phyloP scores from a whole-genome alignment of 2,888 invertebrate species.

The Dusona sp. region DNA sequence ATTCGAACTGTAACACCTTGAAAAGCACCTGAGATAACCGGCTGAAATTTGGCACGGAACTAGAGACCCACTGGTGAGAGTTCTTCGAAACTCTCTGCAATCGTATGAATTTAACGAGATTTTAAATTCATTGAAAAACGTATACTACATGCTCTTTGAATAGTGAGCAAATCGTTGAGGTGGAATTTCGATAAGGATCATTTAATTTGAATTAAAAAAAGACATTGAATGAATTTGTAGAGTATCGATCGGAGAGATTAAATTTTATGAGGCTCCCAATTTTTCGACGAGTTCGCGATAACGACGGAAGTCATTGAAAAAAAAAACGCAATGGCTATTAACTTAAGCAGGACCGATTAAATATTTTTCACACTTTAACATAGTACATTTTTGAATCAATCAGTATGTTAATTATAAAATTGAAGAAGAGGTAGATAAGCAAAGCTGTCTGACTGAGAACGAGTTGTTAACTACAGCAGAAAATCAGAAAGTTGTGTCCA shows the following conservation, averaged over 20 bases:
- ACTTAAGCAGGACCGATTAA: background rate
- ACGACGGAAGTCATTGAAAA: background rate
- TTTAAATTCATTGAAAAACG: background rate
- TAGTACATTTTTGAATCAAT: background rate
- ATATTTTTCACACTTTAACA: background rate
- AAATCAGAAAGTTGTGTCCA: background rate
- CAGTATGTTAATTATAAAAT: background rate
- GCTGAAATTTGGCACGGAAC: slow-evolving; percentile 22
- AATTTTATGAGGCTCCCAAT: background rate
- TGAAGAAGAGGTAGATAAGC: background rate
- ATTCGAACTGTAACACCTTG: slow-evolving; percentile 25
- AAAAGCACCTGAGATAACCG: slow-evolving; percentile 29
- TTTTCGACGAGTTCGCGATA: background rate
- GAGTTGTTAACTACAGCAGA: no score
- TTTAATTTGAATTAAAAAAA: background rate
- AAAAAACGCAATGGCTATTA: background rate
- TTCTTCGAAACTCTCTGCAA: slow-evolving; percentile 14
- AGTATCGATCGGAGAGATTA: background rate
- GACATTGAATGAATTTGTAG: background rate
- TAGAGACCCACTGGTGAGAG: background rate
- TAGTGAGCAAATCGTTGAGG: background rate
- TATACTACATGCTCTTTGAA: background rate
- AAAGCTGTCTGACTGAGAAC: background rate
- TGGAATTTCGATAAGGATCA: background rate
- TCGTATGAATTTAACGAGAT: background rate